These are phyloP conservation scores for Drosophila recens DNA, from an alignment of 2,888 invertebrate genomes.

Conservation along the genomic window DNA sequence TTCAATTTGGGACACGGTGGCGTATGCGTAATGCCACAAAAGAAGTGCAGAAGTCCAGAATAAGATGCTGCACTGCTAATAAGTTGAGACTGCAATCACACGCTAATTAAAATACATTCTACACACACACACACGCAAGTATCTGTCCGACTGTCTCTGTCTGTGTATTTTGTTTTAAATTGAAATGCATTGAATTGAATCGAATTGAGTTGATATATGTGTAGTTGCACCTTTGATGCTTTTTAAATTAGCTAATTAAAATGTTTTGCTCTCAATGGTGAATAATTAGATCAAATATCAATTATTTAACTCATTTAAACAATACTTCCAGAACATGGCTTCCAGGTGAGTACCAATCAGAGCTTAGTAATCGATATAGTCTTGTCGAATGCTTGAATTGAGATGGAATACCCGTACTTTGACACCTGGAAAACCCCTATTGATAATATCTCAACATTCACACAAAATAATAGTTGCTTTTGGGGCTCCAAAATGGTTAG, in stretches of 20 bases:
- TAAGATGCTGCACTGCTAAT: slow-evolving; percentile 8
- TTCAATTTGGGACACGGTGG: slow-evolving; percentile 12
- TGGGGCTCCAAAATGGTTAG: no score
- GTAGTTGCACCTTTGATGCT: background rate
- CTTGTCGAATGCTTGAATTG: background rate
- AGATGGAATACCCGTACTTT: background rate
- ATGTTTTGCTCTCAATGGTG: background rate
- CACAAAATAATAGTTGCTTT: no score
- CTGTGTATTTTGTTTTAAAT: background rate
- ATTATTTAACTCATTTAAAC: background rate
- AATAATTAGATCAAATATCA: slow-evolving; percentile 1
- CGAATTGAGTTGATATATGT: background rate
- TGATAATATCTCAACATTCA: background rate
- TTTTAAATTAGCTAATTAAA: slow-evolving; percentile 15
- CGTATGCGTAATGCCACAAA: slow-evolving; percentile 33
- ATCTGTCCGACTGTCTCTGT: no score
- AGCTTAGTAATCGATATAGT: background rate
- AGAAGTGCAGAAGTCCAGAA: background rate
- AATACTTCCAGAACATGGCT: background rate
- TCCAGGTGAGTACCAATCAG: background rate
- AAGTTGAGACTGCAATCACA: slow-evolving; percentile 5
- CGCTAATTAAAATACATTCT: slow-evolving; percentile 19
- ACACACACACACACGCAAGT: background rate
- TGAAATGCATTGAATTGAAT: background rate
- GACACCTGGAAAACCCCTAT: background rate